A percentile compares a stretch with the other conserved stretches of the same genome.
phyloP scores from a whole-genome alignment of 2,797 vertebrate genomes.

The Paedocypris micromegethes region DNA sequence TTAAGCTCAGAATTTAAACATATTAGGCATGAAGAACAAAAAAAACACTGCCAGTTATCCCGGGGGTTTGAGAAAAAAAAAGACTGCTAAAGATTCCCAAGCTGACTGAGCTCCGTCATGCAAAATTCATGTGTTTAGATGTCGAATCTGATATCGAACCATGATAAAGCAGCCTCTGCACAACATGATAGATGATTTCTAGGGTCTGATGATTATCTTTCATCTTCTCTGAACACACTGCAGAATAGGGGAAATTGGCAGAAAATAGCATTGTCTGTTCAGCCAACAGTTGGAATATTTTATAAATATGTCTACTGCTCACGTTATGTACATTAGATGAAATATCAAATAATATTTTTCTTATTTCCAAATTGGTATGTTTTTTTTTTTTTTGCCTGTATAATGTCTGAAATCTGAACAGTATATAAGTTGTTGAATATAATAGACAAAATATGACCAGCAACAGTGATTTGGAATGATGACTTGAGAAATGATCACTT shows the following conservation, averaged over 20 bases:
- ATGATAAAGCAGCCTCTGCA: constrained; percentile 35
- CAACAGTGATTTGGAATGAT: constrained; percentile 26
- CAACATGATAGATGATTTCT: constrained; percentile 8
- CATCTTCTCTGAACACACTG: constrained; percentile 2
- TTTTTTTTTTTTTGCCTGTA: neutral
- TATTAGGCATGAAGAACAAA: constrained; percentile 14
- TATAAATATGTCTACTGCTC: constrained; percentile 12
- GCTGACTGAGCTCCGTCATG: constrained; percentile 17
- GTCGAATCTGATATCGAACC: constrained; percentile 19
- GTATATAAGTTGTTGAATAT: constrained; percentile 29
- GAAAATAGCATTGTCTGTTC: neutral
- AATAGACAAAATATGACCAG: constrained; percentile 30
- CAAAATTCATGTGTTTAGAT: constrained; percentile 41
- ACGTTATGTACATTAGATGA: constrained; percentile 5
- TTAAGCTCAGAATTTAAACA: constrained; percentile 20
- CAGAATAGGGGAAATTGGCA: neutral
- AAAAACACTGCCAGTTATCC: constrained; percentile 2
- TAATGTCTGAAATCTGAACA: constrained; percentile 18
- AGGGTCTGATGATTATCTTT: constrained; percentile 1
- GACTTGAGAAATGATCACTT: constrained; percentile 34
- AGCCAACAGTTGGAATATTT: neutral
- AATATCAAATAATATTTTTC: neutral
- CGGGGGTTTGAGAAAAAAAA: constrained; percentile 3
- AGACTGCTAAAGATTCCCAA: neutral
- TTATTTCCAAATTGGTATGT: neutral